Evolutionary conservation across 2,797 vertebrate species (phyloP).

Genomic region (Acipenser ruthenus): DNA sequence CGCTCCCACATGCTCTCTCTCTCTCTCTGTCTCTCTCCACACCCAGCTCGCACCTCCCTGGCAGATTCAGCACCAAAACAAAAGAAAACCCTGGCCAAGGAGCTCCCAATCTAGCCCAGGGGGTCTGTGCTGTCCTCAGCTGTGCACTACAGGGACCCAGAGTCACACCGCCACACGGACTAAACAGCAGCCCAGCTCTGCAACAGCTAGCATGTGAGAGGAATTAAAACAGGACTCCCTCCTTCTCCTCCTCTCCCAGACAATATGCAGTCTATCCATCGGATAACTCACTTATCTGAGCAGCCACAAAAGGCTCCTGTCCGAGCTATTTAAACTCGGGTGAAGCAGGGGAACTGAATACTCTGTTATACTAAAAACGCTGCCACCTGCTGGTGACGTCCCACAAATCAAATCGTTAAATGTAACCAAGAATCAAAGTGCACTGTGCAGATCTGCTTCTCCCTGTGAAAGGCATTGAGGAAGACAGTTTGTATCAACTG

Average conservation of each 20-base stretch:
- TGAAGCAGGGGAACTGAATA: background rate
- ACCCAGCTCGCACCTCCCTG: constrained; percentile 26
- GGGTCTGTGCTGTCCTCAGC: too few species aligned
- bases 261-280: constrained; percentile 7
- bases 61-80: constrained; percentile 35
- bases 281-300: constrained; percentile 8
- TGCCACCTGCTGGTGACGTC: too few species aligned
- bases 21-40: constrained; percentile 3
- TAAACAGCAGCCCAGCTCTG: constrained; percentile 10
- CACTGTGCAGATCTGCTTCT: too few species aligned
- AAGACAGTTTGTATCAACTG: too few species aligned
- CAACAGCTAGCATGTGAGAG: constrained; percentile 58
- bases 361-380: background rate
- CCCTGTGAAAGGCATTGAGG: too few species aligned
- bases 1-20: constrained; percentile 7
- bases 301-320: too few species aligned
- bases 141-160: background rate
- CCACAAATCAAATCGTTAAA: too few species aligned
- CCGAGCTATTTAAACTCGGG: too few species aligned
- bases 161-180: constrained; percentile 3
- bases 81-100: constrained; percentile 4
- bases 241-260: constrained; percentile 1
- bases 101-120: background rate
- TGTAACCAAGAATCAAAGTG: too few species aligned
- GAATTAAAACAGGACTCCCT: constrained; percentile 40